A percentile compares a stretch with the other conserved stretches of the same genome.
These are phyloP conservation scores for Rhaphigaster nebulosa DNA, from an alignment of 2,888 invertebrate genomes.

Conservation along the genomic window DNA sequence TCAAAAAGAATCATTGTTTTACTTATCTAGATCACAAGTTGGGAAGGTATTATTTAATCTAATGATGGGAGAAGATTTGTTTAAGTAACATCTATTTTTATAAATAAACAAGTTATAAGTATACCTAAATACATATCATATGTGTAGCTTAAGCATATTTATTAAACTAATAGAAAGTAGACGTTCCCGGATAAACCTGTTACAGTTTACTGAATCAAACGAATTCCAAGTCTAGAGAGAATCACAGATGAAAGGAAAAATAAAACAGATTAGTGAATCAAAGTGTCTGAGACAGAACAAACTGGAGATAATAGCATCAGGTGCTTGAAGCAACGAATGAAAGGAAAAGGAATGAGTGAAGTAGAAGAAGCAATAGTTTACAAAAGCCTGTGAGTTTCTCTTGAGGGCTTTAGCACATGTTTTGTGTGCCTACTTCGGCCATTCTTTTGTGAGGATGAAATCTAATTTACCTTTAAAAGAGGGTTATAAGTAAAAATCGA, in stretches of 20 bases:
- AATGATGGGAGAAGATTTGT: too few relatives aligned
- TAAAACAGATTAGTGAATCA: neutral
- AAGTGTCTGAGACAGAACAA: neutral
- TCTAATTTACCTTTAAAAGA: neutral
- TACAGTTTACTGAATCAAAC: neutral
- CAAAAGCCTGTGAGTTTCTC: neutral
- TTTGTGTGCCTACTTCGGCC: neutral
- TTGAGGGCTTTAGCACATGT: neutral
- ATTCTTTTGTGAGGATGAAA: neutral
- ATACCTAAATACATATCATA: too few relatives aligned
- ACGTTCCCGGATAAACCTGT: too few relatives aligned
- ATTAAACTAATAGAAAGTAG: too few relatives aligned
- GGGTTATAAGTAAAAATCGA: too few relatives aligned
- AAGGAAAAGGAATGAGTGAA: neutral
- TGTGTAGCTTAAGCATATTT: too few relatives aligned
- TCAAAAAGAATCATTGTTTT: too few relatives aligned
- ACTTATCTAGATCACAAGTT: too few relatives aligned
- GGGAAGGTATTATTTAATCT: too few relatives aligned
- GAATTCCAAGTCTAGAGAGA: neutral
- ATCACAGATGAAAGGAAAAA: conserved; percentile 1
- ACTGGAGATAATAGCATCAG: neutral
- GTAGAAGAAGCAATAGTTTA: neutral
- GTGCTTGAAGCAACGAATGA: neutral
- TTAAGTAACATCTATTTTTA: too few relatives aligned
- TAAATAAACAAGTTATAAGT: too few relatives aligned